These are phyloP conservation scores for Clepsis dumicolana DNA, from an alignment of 2,888 invertebrate species.

Conservation along the genomic window DNA sequence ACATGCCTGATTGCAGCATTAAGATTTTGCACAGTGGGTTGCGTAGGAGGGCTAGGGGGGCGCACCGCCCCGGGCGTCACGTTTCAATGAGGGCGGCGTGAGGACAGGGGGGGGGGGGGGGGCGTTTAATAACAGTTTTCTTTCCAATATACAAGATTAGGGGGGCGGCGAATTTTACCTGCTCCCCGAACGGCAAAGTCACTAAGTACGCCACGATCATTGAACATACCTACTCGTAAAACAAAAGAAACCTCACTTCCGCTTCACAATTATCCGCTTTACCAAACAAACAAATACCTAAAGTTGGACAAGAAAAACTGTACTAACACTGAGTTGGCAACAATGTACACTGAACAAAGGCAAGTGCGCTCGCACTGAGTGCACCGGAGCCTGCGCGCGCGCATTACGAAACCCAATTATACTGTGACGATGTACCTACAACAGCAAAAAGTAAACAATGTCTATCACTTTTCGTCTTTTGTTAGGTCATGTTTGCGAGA, in stretches of 20 bases:
- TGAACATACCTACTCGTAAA: no score
- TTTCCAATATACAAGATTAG: no score
- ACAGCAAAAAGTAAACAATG: neutral
- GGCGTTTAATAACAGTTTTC: no score
- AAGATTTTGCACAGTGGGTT: no score
- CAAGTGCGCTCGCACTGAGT: neutral
- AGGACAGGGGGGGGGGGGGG: no score
- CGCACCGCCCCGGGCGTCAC: no score
- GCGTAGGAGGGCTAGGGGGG: no score
- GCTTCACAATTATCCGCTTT: neutral
- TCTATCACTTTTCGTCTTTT: neutral
- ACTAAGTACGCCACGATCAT: no score
- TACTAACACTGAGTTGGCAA: neutral
- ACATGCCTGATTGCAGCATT: no score
- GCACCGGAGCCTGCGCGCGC: neutral
- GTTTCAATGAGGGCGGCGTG: no score
- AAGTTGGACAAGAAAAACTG: neutral
- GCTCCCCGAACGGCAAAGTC: no score
- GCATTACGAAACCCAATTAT: neutral
- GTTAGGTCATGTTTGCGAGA: neutral
- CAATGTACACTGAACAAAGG: conserved; percentile 2
- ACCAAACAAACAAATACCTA: neutral
- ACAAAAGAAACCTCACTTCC: neutral
- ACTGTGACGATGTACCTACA: neutral
- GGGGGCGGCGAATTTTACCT: no score